Percentiles rank a stretch among this genome's conserved stretches.
Conservation (phyloP, 2,113 vertebrate genomes). For the Myxocyprinus asiaticus region DNA sequence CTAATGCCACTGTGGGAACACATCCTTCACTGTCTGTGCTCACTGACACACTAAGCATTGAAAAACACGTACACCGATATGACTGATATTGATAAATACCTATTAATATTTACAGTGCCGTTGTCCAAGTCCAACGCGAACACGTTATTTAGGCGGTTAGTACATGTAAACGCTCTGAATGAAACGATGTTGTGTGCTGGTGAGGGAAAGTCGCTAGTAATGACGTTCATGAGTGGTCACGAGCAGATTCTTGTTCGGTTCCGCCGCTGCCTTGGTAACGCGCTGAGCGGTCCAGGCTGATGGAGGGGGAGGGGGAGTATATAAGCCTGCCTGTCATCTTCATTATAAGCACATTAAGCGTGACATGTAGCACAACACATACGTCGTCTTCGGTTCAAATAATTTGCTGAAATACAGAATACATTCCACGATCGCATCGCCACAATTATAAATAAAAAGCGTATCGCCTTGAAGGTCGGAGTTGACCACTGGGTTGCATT, state of each 20-base stretch:
- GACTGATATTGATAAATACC: too few relatives aligned
- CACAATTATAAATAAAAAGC: neutral
- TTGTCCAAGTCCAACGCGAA: too few relatives aligned
- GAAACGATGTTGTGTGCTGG: neutral
- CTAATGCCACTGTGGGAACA: conserved; percentile 21
- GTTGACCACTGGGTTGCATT: conserved; percentile 27
- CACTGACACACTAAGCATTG: neutral
- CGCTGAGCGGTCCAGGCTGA: conserved; percentile 23
- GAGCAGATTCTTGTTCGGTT: conserved; percentile 5
- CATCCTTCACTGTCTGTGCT: conserved; percentile 1
- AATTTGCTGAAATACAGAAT: neutral
- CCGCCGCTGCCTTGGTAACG: conserved; percentile 50
- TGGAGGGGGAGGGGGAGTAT: conserved; percentile 2
- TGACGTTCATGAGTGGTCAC: conserved; percentile 16
- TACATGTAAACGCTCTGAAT: too few relatives aligned
- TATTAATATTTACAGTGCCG: too few relatives aligned
- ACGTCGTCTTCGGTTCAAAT: neutral
- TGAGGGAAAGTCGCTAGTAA: neutral
- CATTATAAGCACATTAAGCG: conserved; percentile 42
- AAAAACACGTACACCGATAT: neutral
- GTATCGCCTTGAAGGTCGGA: conserved; percentile 21
- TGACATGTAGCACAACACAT: conserved; percentile 34
- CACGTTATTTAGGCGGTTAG: neutral
- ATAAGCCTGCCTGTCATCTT: conserved; percentile 33
- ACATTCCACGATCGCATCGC: neutral